Evolutionary conservation across 2,888 invertebrate species (phyloP).

Genomic region (Antheraea yamamai): DNA sequence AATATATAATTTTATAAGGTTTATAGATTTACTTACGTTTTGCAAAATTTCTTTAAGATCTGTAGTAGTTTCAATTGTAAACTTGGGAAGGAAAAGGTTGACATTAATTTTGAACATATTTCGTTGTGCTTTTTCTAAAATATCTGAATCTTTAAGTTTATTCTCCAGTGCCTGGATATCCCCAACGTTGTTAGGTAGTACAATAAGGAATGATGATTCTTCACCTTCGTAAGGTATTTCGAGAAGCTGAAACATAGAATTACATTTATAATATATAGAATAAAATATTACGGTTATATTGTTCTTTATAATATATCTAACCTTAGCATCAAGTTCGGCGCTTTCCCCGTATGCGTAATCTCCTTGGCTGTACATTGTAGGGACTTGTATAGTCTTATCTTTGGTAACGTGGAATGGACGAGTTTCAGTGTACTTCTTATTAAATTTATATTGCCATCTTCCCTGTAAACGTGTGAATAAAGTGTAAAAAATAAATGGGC

Average conservation of each 20-base stretch:
- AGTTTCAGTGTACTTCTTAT: slow-evolving; percentile 74
- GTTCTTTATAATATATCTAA: slow-evolving; percentile 29
- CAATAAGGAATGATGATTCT: slow-evolving; percentile 86
- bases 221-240: slow-evolving; percentile 88
- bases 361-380: slow-evolving; percentile 84
- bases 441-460: slow-evolving; percentile 86
- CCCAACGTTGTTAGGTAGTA: slow-evolving; percentile 86
- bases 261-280: not conserved
- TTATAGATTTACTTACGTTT: slow-evolving; percentile 72
- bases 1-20: no score
- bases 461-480: slow-evolving; percentile 60
- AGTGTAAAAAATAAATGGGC: not conserved
- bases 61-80: slow-evolving; percentile 88
- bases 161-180: slow-evolving; percentile 84
- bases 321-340: slow-evolving; percentile 60
- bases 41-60: slow-evolving; percentile 82
- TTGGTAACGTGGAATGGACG: slow-evolving; percentile 84
- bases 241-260: slow-evolving; percentile 75
- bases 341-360: slow-evolving; percentile 66
- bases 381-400: slow-evolving; percentile 80
- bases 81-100: slow-evolving; percentile 87
- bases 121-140: slow-evolving; percentile 63
- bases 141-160: slow-evolving; percentile 76
- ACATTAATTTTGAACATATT: slow-evolving; percentile 77
- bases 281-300: no score